Percentiles rank a stretch among this genome's conserved stretches.
Conservation (phyloP, 1,140 invertebrate species). For the Lepidostoma basale region DNA sequence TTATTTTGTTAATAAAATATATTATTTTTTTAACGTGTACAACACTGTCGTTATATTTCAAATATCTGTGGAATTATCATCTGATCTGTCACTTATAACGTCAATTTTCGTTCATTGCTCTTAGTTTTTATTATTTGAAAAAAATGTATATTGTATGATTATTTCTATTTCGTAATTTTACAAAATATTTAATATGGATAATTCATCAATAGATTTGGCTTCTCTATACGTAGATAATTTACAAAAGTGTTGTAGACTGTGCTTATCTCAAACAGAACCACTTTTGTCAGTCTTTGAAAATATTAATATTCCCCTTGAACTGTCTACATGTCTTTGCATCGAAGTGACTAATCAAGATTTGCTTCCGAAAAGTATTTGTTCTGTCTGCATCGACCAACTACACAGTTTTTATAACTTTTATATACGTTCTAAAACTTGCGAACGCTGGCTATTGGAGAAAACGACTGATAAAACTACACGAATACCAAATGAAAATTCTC, state of each 20-base stretch:
- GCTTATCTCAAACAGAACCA: slow-evolving; percentile 21
- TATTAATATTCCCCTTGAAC: slow-evolving; percentile 19
- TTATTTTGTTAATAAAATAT: no score
- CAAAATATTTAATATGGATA: no score
- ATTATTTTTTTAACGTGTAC: no score
- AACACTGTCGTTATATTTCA: no score
- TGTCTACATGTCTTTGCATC: slow-evolving; percentile 37
- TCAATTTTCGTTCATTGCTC: no score
- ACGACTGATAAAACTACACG: slow-evolving; percentile 12
- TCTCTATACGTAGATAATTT: no score
- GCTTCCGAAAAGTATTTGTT: slow-evolving; percentile 39
- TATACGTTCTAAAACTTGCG: slow-evolving; percentile 31
- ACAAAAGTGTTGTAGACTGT: slow-evolving; percentile 35
- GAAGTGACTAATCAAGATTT: slow-evolving; percentile 34
- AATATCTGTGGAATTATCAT: no score
- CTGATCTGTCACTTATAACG: no score
- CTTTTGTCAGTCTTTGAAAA: slow-evolving; percentile 34
- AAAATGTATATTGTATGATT: no score
- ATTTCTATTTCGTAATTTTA: no score
- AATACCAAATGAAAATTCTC: background rate
- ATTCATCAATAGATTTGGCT: no score
- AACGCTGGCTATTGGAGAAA: slow-evolving; percentile 19
- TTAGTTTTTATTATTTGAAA: no score
- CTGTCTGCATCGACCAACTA: slow-evolving; percentile 25
- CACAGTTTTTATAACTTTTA: slow-evolving; percentile 36